Evolutionary conservation across 2,113 vertebrate species (phyloP).

Genomic region (Chamaea fasciata): DNA sequence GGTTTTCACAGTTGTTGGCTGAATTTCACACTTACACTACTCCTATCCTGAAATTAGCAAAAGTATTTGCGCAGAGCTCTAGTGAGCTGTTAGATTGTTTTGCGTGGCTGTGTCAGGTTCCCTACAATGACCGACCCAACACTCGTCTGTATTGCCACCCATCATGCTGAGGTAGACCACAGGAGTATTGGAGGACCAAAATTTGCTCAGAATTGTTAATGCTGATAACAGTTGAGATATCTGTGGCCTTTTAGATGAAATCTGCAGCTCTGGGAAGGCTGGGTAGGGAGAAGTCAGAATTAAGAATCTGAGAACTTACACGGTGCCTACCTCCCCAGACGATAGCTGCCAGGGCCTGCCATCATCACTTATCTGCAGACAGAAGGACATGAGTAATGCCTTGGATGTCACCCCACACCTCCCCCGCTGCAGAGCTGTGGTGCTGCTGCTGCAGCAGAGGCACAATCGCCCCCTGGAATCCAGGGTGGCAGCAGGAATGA

Average conservation of each 20-base stretch:
- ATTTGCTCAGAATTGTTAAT: not conserved
- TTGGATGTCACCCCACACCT: constrained; percentile 24
- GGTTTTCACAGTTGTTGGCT: not conserved
- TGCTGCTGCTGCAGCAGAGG: not conserved
- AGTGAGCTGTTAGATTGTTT: not conserved
- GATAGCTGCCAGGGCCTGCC: not conserved
- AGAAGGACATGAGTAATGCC: constrained; percentile 35
- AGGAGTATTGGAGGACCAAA: not conserved
- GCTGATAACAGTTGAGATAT: not conserved
- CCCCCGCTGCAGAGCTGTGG: not conserved
- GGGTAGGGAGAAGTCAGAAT: not conserved
- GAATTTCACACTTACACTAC: not conserved
- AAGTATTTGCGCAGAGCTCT: not conserved
- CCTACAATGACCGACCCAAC: not conserved
- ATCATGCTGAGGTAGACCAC: not conserved
- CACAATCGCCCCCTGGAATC: not conserved
- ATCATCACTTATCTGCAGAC: not conserved
- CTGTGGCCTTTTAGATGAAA: not conserved
- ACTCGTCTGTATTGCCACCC: not conserved
- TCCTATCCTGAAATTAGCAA: not conserved
- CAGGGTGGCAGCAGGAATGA: not conserved
- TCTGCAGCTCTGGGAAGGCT: not conserved
- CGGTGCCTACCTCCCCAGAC: accelerated
- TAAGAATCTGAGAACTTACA: not conserved
- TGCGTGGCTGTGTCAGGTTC: not conserved